Evolutionary conservation across 2,888 invertebrate genomes (phyloP), one percentile per base, ranked within the genome.

Genomic region (Norana najaformis): DNA sequence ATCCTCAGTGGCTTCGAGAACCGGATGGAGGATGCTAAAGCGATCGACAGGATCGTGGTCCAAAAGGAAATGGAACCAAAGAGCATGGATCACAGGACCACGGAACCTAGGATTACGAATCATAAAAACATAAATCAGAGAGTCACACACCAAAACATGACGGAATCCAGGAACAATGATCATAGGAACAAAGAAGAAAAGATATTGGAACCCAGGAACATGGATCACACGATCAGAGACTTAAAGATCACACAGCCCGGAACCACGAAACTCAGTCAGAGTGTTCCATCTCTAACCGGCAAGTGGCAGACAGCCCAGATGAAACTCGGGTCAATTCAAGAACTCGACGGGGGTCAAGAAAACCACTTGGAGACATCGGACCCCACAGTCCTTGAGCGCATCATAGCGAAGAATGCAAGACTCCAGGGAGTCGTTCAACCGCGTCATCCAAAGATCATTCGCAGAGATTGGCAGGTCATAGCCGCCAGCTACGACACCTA

Each of bases 381-480:
- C 20, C 85, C 85, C 18, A 23, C 35, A 30, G 85, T 85, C 18
- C 37, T 85, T 6, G 85, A 85, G 36, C 6, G 36, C 16, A 20
- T 37, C 35, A 37, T 85, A 37, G 85, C 85, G 16, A 18, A 35
- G 85, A 37, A 18, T n/a, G 85, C 85, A 5, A 85, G 18, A 18
- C 37, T 23, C 1, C 85, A 23, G 34, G 85, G 85, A 36, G 34
- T 85, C 36, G 36, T 8, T 16, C 85, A 4, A 4, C 85, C 85
- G 20, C 85, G 18, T 11, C 18, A 37, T 18, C 85, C 85, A 0
- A 30, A 14, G 85, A 85, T 13, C n/a, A 8, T 85, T 20, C 35
- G 85, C 8, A 89, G 39, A 6, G 30, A 39, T 20, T 91, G 91
- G 91, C 91, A 91, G 47, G 11, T 23, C 8, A 88, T 90, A 23